Evolutionary conservation across 2,888 invertebrate species (phyloP).

Genomic region (Macrophya annulata): DNA sequence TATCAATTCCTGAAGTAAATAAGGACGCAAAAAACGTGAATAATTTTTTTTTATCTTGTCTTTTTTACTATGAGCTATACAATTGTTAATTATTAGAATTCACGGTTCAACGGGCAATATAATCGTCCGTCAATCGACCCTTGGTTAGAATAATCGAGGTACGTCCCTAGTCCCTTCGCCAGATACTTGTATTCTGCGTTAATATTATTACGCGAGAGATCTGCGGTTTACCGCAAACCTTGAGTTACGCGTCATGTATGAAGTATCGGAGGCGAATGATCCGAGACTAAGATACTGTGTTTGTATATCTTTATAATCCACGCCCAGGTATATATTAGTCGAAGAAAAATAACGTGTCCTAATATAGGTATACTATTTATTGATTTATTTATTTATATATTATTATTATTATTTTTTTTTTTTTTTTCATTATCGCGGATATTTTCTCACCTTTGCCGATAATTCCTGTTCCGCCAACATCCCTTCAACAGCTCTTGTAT

Average conservation of each 20-base stretch:
- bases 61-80: not conserved
- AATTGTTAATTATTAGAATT: slow-evolving; percentile 19
- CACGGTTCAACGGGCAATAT: slow-evolving; percentile 20
- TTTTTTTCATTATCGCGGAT: not conserved
- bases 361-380: not conserved
- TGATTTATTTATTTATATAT: too few relatives aligned
- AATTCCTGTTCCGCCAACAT: slow-evolving; percentile 87
- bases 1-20: not conserved
- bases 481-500: slow-evolving; percentile 86
- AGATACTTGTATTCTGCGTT: not conserved
- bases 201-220: slow-evolving; percentile 39
- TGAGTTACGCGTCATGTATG: slow-evolving; percentile 44
- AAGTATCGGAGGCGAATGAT: slow-evolving; percentile 33
- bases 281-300: not conserved
- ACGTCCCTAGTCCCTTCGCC: slow-evolving; percentile 20
- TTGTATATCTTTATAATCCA: not conserved
- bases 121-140: not conserved
- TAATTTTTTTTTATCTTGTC: not conserved
- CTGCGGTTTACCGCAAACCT: slow-evolving; percentile 52
- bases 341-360: not conserved
- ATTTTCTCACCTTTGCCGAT: slow-evolving; percentile 82
- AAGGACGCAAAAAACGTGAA: not conserved
- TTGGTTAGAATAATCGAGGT: not conserved
- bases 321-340: not conserved
- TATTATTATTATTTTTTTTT: not conserved